A percentile compares a stretch with the other conserved stretches of the same genome.
Evolutionary conservation across 1,140 invertebrate genomes (phyloP).

Genomic region (Euwallacea fornicatus): DNA sequence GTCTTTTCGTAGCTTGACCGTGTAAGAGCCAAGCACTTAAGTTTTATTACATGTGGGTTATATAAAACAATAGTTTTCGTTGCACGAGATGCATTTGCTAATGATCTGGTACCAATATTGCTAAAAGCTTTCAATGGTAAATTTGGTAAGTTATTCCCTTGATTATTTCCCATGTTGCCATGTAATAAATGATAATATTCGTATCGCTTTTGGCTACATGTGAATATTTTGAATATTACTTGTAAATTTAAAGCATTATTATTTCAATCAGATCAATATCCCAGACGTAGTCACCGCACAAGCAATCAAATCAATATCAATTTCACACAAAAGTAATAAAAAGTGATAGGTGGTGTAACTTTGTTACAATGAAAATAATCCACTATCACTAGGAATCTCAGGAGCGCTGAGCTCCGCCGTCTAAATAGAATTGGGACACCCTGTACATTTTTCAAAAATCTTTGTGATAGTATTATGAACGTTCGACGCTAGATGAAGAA

Average conservation of each 20-base stretch:
- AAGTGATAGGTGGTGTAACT: constrained; percentile 8
- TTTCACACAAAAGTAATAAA: constrained; percentile 10
- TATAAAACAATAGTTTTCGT: constrained; percentile 22
- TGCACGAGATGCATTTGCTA: constrained; percentile 25
- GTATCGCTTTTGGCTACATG: too few relatives aligned
- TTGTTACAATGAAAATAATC: constrained; percentile 21
- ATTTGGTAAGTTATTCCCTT: constrained; percentile 15
- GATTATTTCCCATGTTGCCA: background rate
- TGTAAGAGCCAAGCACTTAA: constrained; percentile 17
- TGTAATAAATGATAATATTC: too few relatives aligned
- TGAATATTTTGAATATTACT: too few relatives aligned
- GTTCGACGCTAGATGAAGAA: too few relatives aligned
- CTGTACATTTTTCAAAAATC: too few relatives aligned
- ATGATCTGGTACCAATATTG: constrained; percentile 25
- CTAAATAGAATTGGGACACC: too few relatives aligned
- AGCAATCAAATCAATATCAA: constrained; percentile 9
- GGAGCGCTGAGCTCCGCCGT: background rate
- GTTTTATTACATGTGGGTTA: constrained; percentile 11
- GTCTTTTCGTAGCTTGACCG: background rate
- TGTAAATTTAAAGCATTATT: too few relatives aligned
- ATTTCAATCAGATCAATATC: too few relatives aligned
- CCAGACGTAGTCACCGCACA: background rate
- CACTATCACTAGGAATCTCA: constrained; percentile 11
- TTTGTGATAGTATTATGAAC: too few relatives aligned
- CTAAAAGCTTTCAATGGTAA: constrained; percentile 29